Evolutionary conservation across 2,113 vertebrate species (phyloP), one percentile per base, ranked within the genome.

Genomic region (Burhinus bistriatus): DNA sequence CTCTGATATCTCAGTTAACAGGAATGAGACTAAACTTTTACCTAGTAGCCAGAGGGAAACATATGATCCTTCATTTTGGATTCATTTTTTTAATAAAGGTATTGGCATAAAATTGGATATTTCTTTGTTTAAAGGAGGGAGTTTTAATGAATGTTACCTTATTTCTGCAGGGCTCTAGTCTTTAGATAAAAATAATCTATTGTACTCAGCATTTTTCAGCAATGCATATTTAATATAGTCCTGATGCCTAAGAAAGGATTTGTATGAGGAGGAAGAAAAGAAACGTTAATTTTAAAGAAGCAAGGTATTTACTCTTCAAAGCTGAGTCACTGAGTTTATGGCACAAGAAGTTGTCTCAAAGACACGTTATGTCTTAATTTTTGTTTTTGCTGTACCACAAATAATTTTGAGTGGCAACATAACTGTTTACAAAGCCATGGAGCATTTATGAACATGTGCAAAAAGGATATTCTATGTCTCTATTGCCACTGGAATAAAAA

Each of bases 251-350:
- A 97, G 87, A 97, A 96, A 77, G 93, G 76, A 95, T 96, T 95
- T 84, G 26, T 58, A 34, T 75, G 47, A 91, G 40, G 23, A 13
- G 5, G 18, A 58, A 96, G 91, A 95, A 96, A 97, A 59, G 26
- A 94, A 97, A 89, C 64, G 80, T 95, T 96, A 88, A 91, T 96
- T 92, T 94, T 72, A 90, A 97, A 52, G 34, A 95, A 80, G 15
- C 82, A 96, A 97, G 90, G 30, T 97, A 97, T 90, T 97, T 97
- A 94, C 76, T 96, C 61, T 95, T 98, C 84, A 89, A 95, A 97
- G 96, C 66, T 92, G 94, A 92, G 65, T 86, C 89, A 89, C 84
- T 92, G 84, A 96, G 81, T 87, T 93, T 84, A 76, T 80, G 69
- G 34, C 65, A 91, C 42, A 62, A 87, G 83, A 61, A 93, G 80